Percentiles rank a stretch among this genome's conserved stretches.
phyloP scores from a whole-genome alignment of 92 coral and sea anemone genomes.

The Zoanthus gigantus region DNA sequence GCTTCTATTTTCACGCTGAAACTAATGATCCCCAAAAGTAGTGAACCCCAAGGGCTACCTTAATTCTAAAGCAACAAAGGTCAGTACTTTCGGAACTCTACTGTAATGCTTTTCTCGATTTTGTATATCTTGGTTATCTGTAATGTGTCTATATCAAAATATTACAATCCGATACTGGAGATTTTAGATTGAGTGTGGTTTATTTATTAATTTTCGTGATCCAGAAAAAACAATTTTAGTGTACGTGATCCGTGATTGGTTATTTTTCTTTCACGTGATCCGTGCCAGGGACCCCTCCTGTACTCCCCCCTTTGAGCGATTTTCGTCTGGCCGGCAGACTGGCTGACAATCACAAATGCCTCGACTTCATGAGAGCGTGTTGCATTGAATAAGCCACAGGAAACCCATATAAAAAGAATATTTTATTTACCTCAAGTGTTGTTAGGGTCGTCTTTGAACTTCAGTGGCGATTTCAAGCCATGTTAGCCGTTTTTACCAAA shows the following conservation, averaged over 20 bases:
- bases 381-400: no score
- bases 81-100: constrained; percentile 39
- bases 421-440: no score
- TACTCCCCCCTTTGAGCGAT: no score
- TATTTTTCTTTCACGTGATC: constrained; percentile 1
- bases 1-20: constrained; percentile 27
- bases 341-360: no score
- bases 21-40: constrained; percentile 29
- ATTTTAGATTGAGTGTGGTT: constrained; percentile 25
- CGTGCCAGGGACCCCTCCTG: not conserved
- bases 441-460: no score
- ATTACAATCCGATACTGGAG: constrained; percentile 20
- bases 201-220: constrained; percentile 38
- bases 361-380: no score
- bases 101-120: constrained; percentile 14
- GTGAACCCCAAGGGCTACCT: constrained; percentile 29
- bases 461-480: no score
- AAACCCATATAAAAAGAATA: no score
- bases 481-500: no score
- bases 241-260: not conserved
- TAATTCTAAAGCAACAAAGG: constrained; percentile 11
- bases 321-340: no score
- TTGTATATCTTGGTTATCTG: constrained; percentile 15
- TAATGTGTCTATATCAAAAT: constrained; percentile 26
- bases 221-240: constrained; percentile 37